phyloP scores from a whole-genome alignment of 2,113 vertebrate species.

The Ageneiosus marmoratus region DNA sequence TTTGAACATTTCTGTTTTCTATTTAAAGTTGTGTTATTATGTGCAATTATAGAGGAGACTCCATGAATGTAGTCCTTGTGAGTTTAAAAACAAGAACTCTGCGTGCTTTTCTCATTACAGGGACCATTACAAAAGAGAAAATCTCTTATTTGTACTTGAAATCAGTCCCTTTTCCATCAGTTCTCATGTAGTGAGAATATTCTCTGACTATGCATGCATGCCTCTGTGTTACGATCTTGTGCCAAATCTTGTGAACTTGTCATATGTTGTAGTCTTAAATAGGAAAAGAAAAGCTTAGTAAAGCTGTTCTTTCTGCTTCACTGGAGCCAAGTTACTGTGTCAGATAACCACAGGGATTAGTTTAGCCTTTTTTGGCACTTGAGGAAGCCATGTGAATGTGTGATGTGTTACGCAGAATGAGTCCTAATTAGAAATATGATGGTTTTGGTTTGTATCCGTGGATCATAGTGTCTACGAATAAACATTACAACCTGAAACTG shows the following conservation, averaged over 20 bases:
- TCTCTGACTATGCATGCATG: background rate
- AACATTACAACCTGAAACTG: background rate
- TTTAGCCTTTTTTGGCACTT: background rate
- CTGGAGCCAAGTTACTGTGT: background rate
- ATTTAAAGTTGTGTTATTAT: background rate
- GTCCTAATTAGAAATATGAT: background rate
- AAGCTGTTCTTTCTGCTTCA: background rate
- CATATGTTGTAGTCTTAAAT: background rate
- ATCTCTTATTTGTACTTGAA: background rate
- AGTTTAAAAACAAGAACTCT: too few species aligned
- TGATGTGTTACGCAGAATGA: background rate
- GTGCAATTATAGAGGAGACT: background rate
- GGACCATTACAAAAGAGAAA: background rate
- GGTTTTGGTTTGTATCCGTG: background rate
- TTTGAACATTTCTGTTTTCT: conserved; percentile 9
- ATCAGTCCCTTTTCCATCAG: background rate
- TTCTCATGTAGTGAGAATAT: background rate
- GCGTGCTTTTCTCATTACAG: background rate
- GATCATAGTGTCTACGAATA: background rate
- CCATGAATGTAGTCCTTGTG: background rate
- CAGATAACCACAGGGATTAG: background rate
- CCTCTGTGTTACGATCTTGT: background rate
- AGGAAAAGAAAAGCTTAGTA: too few species aligned
- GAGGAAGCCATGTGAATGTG: background rate
- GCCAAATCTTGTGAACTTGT: background rate